These are phyloP conservation scores for Helicoverpa armigera DNA, from an alignment of 1,140 invertebrate species.

Conservation along the genomic window DNA sequence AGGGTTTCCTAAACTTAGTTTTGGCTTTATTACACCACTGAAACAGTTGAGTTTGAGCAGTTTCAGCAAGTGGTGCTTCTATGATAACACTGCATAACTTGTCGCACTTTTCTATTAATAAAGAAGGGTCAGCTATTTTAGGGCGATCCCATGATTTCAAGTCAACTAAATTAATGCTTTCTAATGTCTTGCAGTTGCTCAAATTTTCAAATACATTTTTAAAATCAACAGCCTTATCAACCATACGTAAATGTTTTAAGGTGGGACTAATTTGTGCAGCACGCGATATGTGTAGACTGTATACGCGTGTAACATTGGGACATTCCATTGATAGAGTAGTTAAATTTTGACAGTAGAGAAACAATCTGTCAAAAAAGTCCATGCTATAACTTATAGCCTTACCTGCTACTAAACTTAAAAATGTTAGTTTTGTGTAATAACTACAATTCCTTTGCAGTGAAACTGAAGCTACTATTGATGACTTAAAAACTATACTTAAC, in stretches of 20 bases:
- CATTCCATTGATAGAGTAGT: constrained; percentile 65
- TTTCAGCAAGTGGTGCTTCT: constrained; percentile 46
- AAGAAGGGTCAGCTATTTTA: constrained; percentile 52
- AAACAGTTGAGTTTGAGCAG: constrained; percentile 38
- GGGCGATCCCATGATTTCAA: constrained; percentile 55
- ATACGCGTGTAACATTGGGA: constrained; percentile 13
- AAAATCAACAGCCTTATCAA: constrained; percentile 67
- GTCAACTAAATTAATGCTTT: constrained; percentile 71
- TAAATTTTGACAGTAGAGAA: constrained; percentile 65
- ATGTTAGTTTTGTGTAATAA: constrained; percentile 71
- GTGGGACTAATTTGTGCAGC: constrained; percentile 50
- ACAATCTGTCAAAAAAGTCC: constrained; percentile 72
- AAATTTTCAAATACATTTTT: constrained; percentile 62
- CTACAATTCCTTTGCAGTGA: constrained; percentile 53
- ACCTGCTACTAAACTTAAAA: constrained; percentile 69
- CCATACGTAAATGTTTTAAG: constrained; percentile 70
- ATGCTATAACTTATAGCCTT: constrained; percentile 56
- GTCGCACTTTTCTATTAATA: constrained; percentile 58
- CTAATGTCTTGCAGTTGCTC: constrained; percentile 66
- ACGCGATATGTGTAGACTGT: neutral
- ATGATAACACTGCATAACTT: constrained; percentile 71
- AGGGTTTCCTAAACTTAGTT: constrained; percentile 52
- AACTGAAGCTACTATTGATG: constrained; percentile 51
- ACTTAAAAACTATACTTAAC: constrained; percentile 60
- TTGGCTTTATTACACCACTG: constrained; percentile 60